These are phyloP conservation scores for Trachymyrmex cornetzi DNA, from an alignment of 1,140 invertebrate genomes.

Conservation along the genomic window DNA sequence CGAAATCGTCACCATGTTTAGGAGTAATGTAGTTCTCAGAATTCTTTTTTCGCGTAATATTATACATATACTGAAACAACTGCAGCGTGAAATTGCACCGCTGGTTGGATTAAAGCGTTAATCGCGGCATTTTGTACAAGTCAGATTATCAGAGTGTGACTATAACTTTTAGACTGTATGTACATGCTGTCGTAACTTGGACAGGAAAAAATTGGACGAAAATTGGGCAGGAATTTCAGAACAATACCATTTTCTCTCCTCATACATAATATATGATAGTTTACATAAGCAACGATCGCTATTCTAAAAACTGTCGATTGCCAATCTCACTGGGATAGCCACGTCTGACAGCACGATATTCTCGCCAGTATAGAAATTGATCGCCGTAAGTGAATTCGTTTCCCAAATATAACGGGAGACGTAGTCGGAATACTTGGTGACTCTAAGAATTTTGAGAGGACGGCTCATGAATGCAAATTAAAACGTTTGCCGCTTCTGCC, in stretches of 20 bases:
- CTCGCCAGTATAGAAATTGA: slow-evolving; percentile 69
- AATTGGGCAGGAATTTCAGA: background rate
- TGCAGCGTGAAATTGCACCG: slow-evolving; percentile 37
- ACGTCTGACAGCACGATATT: slow-evolving; percentile 52
- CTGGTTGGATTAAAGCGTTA: background rate
- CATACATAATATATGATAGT: slow-evolving; percentile 46
- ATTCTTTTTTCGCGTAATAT: slow-evolving; percentile 46
- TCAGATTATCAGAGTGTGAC: background rate
- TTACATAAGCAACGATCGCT: slow-evolving; percentile 36
- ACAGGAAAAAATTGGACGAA: no score
- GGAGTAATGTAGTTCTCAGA: slow-evolving; percentile 19
- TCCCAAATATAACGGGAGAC: slow-evolving; percentile 72
- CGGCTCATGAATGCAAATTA: slow-evolving; percentile 85
- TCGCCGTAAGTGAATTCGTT: slow-evolving; percentile 76
- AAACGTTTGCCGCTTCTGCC: slow-evolving; percentile 77
- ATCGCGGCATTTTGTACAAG: slow-evolving; percentile 24
- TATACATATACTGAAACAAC: slow-evolving; percentile 3
- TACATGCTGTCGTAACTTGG: background rate
- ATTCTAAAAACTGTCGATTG: slow-evolving; percentile 58
- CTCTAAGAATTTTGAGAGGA: slow-evolving; percentile 81
- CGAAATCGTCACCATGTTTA: slow-evolving; percentile 29
- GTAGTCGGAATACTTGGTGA: slow-evolving; percentile 74
- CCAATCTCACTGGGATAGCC: slow-evolving; percentile 42
- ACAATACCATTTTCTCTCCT: slow-evolving; percentile 1
- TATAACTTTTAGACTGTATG: background rate